Percentiles rank a stretch among this genome's conserved stretches.
phyloP scores from a whole-genome alignment of 2,113 vertebrate genomes.

The Prolemur simus region DNA sequence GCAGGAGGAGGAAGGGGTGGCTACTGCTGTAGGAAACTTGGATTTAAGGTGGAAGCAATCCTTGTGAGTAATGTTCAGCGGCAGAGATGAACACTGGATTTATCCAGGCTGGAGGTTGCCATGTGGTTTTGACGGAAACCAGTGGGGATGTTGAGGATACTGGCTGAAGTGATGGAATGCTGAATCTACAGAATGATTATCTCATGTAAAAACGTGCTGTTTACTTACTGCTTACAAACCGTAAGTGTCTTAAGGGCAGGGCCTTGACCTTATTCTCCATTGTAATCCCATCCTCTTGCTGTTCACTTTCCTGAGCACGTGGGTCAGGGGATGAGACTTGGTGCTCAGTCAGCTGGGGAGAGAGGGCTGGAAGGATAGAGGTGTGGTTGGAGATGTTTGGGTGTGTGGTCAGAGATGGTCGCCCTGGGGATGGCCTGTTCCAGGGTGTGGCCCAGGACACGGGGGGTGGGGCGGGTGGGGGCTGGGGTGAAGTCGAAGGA shows the following conservation, averaged over 20 bases:
- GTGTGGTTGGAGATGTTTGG: not conserved
- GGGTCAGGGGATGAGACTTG: too few relatives aligned
- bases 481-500: not conserved
- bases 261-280: not conserved
- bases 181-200: not conserved
- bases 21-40: too few relatives aligned
- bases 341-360: not conserved
- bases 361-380: not conserved
- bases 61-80: not conserved
- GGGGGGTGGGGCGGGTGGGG: too few relatives aligned
- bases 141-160: not conserved
- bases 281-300: rapidly evolving
- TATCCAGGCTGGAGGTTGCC: not conserved
- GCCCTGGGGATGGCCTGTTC: not conserved
- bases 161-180: too few relatives aligned
- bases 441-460: not conserved
- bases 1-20: not conserved
- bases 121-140: not conserved
- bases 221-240: not conserved
- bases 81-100: not conserved
- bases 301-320: not conserved
- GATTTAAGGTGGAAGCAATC: not conserved
- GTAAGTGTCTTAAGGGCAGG: not conserved
- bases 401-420: too few relatives aligned
- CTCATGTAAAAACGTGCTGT: not conserved